Percentiles rank a stretch among this genome's conserved stretches.
These are phyloP conservation scores for Cryptocephalus moraei DNA, from an alignment of 2,888 invertebrate genomes.

Conservation along the genomic window DNA sequence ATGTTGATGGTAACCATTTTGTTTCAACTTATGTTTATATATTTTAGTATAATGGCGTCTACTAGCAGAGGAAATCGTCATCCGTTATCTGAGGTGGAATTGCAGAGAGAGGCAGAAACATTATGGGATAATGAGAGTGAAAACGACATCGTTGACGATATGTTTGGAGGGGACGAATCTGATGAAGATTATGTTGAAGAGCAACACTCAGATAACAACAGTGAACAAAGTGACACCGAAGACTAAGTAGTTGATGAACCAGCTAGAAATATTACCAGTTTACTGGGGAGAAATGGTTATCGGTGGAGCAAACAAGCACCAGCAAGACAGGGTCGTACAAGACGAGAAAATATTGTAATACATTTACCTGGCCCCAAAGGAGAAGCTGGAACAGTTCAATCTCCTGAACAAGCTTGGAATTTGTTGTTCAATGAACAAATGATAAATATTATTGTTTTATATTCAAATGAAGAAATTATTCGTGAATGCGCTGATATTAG, in stretches of 20 bases:
- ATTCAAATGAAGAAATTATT: slow-evolving; percentile 6
- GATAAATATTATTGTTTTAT: slow-evolving; percentile 2
- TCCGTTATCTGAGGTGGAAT: background rate
- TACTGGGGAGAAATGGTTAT: background rate
- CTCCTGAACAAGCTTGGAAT: background rate
- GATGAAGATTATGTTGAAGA: background rate
- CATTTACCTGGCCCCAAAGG: background rate
- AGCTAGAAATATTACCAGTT: background rate
- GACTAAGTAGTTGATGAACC: background rate
- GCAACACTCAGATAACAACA: background rate
- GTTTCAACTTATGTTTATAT: background rate
- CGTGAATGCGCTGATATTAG: background rate
- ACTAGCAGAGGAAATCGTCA: background rate
- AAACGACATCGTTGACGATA: background rate
- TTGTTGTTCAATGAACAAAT: slow-evolving; percentile 1
- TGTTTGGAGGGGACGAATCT: background rate
- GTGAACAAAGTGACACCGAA: background rate
- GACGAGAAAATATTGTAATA: background rate
- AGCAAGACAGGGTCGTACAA: background rate
- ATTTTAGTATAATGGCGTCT: background rate
- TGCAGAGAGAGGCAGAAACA: background rate
- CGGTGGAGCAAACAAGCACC: no score
- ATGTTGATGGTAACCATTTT: background rate
- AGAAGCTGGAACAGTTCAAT: background rate
- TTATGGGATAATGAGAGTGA: background rate